Evolutionary conservation across 2,113 vertebrate genomes (phyloP).

Genomic region (Amazona vittata): DNA sequence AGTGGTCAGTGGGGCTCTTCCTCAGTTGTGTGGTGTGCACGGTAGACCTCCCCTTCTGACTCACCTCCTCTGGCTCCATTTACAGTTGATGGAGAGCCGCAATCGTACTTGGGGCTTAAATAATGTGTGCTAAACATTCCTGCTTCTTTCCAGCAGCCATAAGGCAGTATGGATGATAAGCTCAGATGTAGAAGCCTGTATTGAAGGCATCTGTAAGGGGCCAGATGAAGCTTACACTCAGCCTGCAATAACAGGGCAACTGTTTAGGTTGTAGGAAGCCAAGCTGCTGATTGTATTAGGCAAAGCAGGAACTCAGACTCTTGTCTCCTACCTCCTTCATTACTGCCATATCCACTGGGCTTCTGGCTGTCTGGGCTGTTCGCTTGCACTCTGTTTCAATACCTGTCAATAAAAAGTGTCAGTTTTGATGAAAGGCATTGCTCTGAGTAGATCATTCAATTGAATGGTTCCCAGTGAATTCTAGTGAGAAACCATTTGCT

Average conservation of each 20-base stretch:
- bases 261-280: not conserved
- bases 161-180: not conserved
- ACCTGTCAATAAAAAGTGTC: not conserved
- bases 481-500: not conserved
- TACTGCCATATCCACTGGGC: not conserved
- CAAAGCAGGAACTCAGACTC: slow-evolving; percentile 8
- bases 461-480: not conserved
- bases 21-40: not conserved
- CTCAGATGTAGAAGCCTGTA: not conserved
- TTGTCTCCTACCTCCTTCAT: slow-evolving; percentile 34
- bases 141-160: not conserved
- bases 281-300: not conserved
- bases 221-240: not conserved
- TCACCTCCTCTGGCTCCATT: not conserved
- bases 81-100: not conserved
- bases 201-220: not conserved
- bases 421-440: not conserved
- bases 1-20: not conserved
- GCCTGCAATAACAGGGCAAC: not conserved
- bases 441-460: not conserved
- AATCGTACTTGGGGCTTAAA: not conserved
- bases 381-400: not conserved
- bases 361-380: slow-evolving; percentile 10
- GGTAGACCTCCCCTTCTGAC: not conserved
- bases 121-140: not conserved